phyloP scores from a whole-genome alignment of 2,888 invertebrate species.

The Apocheima hispidaria region DNA sequence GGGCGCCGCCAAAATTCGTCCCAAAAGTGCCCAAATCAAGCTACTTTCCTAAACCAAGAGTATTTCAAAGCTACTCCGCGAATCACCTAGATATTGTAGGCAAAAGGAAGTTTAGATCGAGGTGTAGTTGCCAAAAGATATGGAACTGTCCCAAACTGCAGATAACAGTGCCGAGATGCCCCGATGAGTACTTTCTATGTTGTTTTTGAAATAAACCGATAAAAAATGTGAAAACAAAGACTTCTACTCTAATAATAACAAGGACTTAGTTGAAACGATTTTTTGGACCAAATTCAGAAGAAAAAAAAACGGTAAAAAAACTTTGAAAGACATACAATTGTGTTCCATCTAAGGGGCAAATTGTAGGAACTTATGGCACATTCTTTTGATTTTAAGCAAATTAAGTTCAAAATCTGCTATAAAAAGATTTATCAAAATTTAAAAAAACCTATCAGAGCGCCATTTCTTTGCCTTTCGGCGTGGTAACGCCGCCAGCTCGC shows the following conservation, averaged over 20 bases:
- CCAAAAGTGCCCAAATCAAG: constrained; percentile 73
- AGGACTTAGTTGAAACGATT: neutral
- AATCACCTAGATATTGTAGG: constrained; percentile 64
- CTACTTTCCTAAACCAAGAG: constrained; percentile 59
- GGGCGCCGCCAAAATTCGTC: constrained; percentile 45
- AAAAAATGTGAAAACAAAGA: neutral
- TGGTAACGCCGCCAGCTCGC: too few species aligned
- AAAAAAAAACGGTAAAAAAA: too few species aligned
- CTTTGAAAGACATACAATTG: too few species aligned
- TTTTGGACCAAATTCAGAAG: constrained; percentile 2
- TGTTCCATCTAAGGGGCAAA: too few species aligned
- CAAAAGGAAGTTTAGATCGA: constrained; percentile 68
- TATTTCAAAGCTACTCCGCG: constrained; percentile 49
- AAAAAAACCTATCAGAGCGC: too few species aligned
- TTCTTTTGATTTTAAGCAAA: too few species aligned
- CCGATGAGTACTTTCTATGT: constrained; percentile 79
- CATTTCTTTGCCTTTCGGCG: too few species aligned
- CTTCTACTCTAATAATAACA: neutral
- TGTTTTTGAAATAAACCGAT: constrained; percentile 63
- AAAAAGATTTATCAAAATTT: too few species aligned
- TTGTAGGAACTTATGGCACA: too few species aligned
- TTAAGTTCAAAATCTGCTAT: too few species aligned
- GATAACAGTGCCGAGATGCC: constrained; percentile 78
- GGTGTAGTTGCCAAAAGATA: constrained; percentile 79
- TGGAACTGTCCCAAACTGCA: constrained; percentile 82